Base-by-base conservation (phyloP, 1,140 invertebrate genomes). In the Lepidurus packardi region DNA sequence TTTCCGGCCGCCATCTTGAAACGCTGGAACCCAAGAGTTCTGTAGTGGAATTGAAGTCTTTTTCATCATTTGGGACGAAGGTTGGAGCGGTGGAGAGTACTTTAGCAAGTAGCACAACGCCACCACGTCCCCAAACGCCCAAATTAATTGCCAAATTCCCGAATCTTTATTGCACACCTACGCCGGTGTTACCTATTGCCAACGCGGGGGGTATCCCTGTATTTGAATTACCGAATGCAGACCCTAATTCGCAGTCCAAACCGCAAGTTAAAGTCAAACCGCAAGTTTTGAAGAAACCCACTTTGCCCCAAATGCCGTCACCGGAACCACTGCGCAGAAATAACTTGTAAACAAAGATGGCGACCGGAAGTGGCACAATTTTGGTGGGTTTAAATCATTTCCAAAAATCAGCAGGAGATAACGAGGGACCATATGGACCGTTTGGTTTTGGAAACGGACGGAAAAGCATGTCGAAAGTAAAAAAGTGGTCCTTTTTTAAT, bases 261-360 rank as follows among this genome's bases (percentile, higher is more conserved):
- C 90, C 90, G 6, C 89, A 90, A 80, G 87, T 92, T 21, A 92
- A 92, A 81, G 88, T 89, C 16, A 93, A 92, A 84, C 92, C 92
- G 1, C 89, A 90, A 78, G 88, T 92, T 41, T 88, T 92, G 83
- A 89, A 88, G 65, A 92, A 92, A 83, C 91, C 91, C 9, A 85
- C 87, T 47, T 83, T 90, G 53, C 88, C 89, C 21, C 87, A 41
- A 13, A 77, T 77, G 75, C 24, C 25, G 9, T 78, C 77, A 43
- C 78, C 78, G 0, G 78, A 78, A 78, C 43, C 78, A 11, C 44
- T 21, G 1, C 78, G 78, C 41, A 73, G 78, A 45, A 65, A 16
- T 21, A 65, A 65, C 21, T 65, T 21, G 13, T 21, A 65, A 21
- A 65, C 6, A 65, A 65, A 65, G 53, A 65, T 11, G 53, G 13